Base-by-base conservation (phyloP, 2,113 vertebrate species). In the Cardinalis cardinalis region DNA sequence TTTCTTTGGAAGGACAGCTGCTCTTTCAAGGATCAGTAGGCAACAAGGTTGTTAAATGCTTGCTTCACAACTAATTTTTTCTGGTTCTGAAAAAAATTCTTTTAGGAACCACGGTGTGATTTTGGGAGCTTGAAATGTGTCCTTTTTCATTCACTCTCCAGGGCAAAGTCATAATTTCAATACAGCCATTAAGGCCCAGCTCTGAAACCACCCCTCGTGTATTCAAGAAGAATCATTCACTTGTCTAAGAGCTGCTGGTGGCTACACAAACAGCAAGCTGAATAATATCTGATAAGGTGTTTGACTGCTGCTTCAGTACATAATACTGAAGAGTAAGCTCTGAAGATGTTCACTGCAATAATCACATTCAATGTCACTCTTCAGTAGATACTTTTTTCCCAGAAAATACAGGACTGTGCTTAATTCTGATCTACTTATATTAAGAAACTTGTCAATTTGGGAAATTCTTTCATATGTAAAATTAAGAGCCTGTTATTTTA, bases 401-500 rank as follows among this genome's bases (percentile, higher is more conserved):
- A 10, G 46, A 73, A 86, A 73, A 77, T 3, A 48, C 21, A 76
- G 25, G 15, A 2, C 10, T 5, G 19, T n/a, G 6, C 29, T 44
- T 21, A 24, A 19, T 17, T 36, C 7, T 0, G 0, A 55, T 63
- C 9, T 31, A 48, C 15, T n/a, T 79, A 40, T 24, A 52, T 46
- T 44, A 63, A 73, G 18, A 11, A 84, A 36, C 1, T 14, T 55
- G 2, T 6, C 19, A 4, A 9, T 68, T 49, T 51, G 9, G 4
- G 20, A 7, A 7, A 21, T 49, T 46, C 41, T 72, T 82, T 23
- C 6, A 10, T 7, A 41, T 0, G 0, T 9, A 70, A 56, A 43
- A 4, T 59, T 52, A 34, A 17, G 48, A 92, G 8, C 4, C 26
- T 13, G 5, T 55, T 76, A 23, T 56, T 71, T 78, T 40, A 58